These are phyloP conservation scores for Aleadryas rufinucha DNA, from an alignment of 2,113 vertebrate genomes.

Conservation along the genomic window DNA sequence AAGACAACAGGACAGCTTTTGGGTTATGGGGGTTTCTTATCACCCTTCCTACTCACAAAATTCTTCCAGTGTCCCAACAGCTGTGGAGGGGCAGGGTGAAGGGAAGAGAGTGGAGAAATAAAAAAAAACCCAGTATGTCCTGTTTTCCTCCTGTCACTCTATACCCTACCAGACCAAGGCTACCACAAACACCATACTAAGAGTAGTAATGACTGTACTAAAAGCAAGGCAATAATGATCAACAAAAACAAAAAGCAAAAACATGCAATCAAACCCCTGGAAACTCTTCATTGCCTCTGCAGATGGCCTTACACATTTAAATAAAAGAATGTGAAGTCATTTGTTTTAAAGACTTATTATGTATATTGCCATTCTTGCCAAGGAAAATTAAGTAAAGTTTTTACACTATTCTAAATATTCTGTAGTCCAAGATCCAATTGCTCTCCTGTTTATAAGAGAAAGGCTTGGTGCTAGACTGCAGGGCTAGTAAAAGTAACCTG, in stretches of 20 bases:
- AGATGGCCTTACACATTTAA: not conserved
- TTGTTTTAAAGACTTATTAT: not conserved
- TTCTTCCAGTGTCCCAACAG: not conserved
- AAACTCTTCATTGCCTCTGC: not conserved
- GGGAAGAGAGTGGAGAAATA: not conserved
- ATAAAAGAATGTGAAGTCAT: not conserved
- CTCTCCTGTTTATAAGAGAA: not conserved
- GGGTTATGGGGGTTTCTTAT: not conserved
- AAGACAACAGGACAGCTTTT: not conserved
- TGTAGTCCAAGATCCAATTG: not conserved
- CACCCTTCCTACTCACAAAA: not conserved
- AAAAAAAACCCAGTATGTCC: rapidly evolving
- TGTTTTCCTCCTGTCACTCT: not conserved
- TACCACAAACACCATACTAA: not conserved
- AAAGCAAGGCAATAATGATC: not conserved
- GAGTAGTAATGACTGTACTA: not conserved
- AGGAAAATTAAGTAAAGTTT: not conserved
- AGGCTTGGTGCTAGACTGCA: not conserved
- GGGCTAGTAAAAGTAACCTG: not conserved
- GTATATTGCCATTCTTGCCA: not conserved
- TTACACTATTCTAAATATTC: not conserved
- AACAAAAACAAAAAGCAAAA: not conserved
- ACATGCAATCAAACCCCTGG: not conserved
- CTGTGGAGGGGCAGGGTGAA: rapidly evolving
- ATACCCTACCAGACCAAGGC: not conserved